Percentiles rank a stretch among this genome's conserved stretches.
Evolutionary conservation across 2,113 vertebrate genomes (phyloP).

Genomic region (Campylorhamphus procurvoides): DNA sequence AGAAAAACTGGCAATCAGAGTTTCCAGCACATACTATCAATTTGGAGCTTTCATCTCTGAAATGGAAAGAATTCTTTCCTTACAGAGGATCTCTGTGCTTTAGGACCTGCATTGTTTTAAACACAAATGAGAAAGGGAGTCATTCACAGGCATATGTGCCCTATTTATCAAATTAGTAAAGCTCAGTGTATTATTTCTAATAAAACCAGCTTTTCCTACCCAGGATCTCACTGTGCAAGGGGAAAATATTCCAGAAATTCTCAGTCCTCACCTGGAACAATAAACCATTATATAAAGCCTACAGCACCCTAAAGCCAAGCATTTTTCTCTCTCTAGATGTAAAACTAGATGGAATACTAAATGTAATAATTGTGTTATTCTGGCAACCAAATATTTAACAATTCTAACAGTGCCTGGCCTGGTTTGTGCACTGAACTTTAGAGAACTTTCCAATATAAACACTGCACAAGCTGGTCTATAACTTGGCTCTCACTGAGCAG

Average conservation of each 20-base stretch:
- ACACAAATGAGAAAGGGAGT: neutral
- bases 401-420: neutral
- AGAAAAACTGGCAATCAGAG: neutral
- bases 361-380: neutral
- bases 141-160: neutral
- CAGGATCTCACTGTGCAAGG: neutral
- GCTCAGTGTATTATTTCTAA: neutral
- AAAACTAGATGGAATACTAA: neutral
- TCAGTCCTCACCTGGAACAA: neutral
- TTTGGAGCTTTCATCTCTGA: neutral
- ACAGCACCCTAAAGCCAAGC: neutral
- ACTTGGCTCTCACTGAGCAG: neutral
- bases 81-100: neutral
- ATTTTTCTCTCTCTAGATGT: neutral
- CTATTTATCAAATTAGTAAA: neutral
- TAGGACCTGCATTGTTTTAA: neutral
- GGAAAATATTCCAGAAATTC: neutral
- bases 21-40: neutral
- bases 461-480: neutral
- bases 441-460: conserved; percentile 29
- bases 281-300: neutral
- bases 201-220: neutral
- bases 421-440: neutral
- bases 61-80: neutral
- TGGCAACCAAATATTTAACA: neutral